phyloP scores from a whole-genome alignment of 1,140 invertebrate genomes.

The Acyrthosiphon pisum region DNA sequence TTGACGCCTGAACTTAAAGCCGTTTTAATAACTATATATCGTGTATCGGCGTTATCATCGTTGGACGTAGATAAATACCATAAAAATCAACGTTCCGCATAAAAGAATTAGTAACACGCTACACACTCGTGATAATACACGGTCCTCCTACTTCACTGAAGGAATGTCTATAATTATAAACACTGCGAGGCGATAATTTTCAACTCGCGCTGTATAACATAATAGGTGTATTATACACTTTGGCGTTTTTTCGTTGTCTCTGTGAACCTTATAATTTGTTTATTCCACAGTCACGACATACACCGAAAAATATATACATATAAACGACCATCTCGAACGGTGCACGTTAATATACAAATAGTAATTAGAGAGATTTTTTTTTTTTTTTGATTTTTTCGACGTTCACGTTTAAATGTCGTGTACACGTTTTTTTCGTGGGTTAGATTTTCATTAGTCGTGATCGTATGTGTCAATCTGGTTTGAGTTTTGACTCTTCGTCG shows the following conservation, averaged over 20 bases:
- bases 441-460: slow-evolving; percentile 4
- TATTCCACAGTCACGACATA: slow-evolving; percentile 30
- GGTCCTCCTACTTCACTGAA: not conserved
- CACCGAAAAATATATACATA: slow-evolving; percentile 10
- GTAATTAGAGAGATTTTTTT: slow-evolving; percentile 27
- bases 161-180: slow-evolving; percentile 36
- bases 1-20: not conserved
- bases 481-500: not conserved
- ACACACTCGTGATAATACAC: slow-evolving; percentile 12
- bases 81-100: slow-evolving; percentile 25
- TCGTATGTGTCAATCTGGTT: slow-evolving; percentile 1
- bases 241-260: slow-evolving; percentile 12
- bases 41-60: slow-evolving; percentile 17
- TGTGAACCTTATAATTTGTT: slow-evolving; percentile 49
- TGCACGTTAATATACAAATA: slow-evolving; percentile 17
- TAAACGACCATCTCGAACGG: slow-evolving; percentile 15
- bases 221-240: slow-evolving; percentile 18
- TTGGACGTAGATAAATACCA: slow-evolving; percentile 14
- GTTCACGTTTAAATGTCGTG: slow-evolving; percentile 8
- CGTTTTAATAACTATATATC: slow-evolving; percentile 36
- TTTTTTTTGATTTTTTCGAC: not conserved
- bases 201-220: not conserved
- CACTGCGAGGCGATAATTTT: slow-evolving; percentile 39
- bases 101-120: slow-evolving; percentile 40
- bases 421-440: slow-evolving; percentile 13